A percentile compares a stretch with the other conserved stretches of the same genome.
These are phyloP conservation scores for Drosophila ezoana DNA, from an alignment of 2,888 invertebrate species.

Conservation along the genomic window DNA sequence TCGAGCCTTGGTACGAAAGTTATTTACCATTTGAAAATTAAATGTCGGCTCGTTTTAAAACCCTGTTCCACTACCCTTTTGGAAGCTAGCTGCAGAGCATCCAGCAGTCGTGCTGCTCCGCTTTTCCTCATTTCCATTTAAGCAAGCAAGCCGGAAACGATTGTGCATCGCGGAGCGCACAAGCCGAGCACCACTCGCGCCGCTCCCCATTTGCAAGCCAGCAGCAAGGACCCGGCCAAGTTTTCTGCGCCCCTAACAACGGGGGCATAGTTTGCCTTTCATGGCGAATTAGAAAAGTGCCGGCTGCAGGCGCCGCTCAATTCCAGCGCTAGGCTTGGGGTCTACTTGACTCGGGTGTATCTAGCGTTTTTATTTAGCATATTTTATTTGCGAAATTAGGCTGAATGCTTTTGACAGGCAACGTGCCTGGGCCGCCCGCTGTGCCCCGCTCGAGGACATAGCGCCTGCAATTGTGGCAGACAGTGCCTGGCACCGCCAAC, in stretches of 20 bases:
- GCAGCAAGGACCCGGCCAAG: slow-evolving; percentile 13
- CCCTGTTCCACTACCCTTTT: too few species aligned
- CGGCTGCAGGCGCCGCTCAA: slow-evolving; percentile 73
- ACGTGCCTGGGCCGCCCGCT: slow-evolving; percentile 34
- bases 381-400: slow-evolving; percentile 73
- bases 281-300: slow-evolving; percentile 72
- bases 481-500: slow-evolving; percentile 52
- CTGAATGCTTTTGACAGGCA: slow-evolving; percentile 39
- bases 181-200: background rate
- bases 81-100: background rate
- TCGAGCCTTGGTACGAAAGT: too few species aligned
- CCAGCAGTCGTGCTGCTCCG: background rate
- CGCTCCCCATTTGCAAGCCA: background rate
- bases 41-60: too few species aligned
- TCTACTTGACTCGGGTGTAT: slow-evolving; percentile 37
- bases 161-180: slow-evolving; percentile 42
- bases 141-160: slow-evolving; percentile 45
- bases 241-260: slow-evolving; percentile 19
- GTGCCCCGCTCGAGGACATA: slow-evolving; percentile 23
- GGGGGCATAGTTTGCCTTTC: slow-evolving; percentile 47
- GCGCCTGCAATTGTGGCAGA: slow-evolving; percentile 47
- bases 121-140: too few species aligned
- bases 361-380: slow-evolving; percentile 64
- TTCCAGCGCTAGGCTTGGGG: slow-evolving; percentile 26
- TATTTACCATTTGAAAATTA: too few species aligned